Percentiles rank a stretch among this genome's conserved stretches.
Evolutionary conservation across 1,140 invertebrate species (phyloP).

Genomic region (Trachymyrmex septentrionalis): DNA sequence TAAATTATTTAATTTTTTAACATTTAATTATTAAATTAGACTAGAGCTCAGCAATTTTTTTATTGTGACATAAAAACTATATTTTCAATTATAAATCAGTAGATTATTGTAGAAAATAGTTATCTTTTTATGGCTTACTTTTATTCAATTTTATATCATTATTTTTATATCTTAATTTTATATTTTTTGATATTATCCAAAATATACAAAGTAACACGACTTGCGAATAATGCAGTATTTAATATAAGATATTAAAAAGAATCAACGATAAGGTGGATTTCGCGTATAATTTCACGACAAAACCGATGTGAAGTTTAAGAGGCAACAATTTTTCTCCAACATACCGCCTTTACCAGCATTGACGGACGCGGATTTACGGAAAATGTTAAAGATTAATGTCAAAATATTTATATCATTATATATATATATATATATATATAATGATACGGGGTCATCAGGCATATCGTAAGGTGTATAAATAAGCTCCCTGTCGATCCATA

Average conservation of each 20-base stretch:
- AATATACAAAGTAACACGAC: background rate
- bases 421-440: constrained; percentile 4
- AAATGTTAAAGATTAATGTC: constrained; percentile 60
- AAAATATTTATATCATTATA: constrained; percentile 55
- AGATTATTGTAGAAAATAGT: background rate
- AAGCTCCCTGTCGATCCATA: background rate
- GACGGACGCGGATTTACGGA: constrained; percentile 14
- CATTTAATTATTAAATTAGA: background rate
- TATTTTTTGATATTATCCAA: background rate
- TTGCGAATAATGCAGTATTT: background rate
- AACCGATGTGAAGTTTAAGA: background rate
- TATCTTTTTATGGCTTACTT: background rate
- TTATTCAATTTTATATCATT: background rate
- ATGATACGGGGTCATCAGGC: constrained; percentile 27
- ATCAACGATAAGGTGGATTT: background rate
- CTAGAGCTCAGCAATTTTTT: background rate
- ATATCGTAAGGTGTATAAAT: constrained; percentile 44
- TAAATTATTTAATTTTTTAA: background rate
- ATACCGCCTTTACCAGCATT: background rate
- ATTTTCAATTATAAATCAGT: background rate
- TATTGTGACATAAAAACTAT: background rate
- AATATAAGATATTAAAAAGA: background rate
- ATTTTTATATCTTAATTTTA: background rate
- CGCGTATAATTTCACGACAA: background rate
- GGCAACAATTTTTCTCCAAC: constrained; percentile 1